A percentile compares a stretch with the other conserved stretches of the same genome.
These are phyloP conservation scores for Pardalotus punctatus DNA, from an alignment of 2,113 vertebrate species.

Conservation along the genomic window DNA sequence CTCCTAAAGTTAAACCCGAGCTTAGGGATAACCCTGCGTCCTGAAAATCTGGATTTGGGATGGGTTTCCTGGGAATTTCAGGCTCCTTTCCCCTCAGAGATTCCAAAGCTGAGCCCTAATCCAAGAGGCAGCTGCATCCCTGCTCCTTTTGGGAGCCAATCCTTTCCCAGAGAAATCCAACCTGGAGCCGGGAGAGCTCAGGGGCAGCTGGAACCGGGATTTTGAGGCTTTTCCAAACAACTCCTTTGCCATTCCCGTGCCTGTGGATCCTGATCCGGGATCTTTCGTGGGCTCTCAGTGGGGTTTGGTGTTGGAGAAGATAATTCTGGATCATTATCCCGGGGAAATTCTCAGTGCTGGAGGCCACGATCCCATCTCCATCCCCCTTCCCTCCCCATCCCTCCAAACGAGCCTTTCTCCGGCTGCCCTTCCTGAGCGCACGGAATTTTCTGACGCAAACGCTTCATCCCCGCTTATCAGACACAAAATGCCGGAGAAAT, in stretches of 20 bases:
- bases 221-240: background rate
- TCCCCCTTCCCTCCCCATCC: background rate
- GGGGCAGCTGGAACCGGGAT: background rate
- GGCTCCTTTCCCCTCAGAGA: background rate
- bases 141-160: background rate
- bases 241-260: background rate
- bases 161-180: background rate
- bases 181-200: fast-evolving
- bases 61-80: background rate
- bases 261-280: background rate
- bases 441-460: background rate
- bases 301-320: background rate
- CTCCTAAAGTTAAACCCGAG: background rate
- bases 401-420: background rate
- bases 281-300: background rate
- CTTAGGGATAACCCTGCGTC: background rate
- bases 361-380: background rate
- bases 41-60: fast-evolving
- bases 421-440: background rate
- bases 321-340: background rate
- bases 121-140: background rate
- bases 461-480: background rate
- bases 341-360: background rate
- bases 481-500: background rate
- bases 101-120: background rate